Base-by-base conservation (phyloP, 92 coral and sea anemone species). In the Siderastrea radians region DNA sequence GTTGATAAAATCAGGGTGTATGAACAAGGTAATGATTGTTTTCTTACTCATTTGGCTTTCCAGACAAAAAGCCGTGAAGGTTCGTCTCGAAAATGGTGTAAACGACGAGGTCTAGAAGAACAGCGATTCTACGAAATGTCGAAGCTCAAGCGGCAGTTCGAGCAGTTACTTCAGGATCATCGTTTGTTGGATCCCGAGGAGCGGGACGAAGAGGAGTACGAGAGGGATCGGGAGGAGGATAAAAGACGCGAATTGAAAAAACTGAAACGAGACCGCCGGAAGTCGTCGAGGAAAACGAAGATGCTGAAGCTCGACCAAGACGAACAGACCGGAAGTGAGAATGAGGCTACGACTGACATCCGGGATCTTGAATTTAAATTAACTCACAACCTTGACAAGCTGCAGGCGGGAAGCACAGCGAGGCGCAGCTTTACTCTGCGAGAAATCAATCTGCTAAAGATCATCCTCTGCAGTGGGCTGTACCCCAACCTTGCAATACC, bases 101-200 rank as follows among this genome's bases (percentile, higher is more conserved):
- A 84, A 60, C 90, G 98, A 75, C 87, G 98, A 73, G 98, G 98
- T 65, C 92, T 97, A 8, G 99, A 97, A 68, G 98, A 97, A 50
- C 99, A 97, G 88, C 91, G 99, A 8, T 97, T 97, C 79, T 97
- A 97, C 77, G 99, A 97, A 68, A 94, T 97, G 94, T 85, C 98
- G 9, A 97, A 97, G 79, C 91, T 97, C 4, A 95, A 97, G 91
- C 92, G 94, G 15, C 99, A 97, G 79, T 97, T 97, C 79, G 98
- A 97, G 70, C 95, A 91, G 54, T 89, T 97, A 64, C 59, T 97
- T 26, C 92, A 82, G 80, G 99, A 97, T 82, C 96, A 93, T 74
- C 93, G 93, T 49, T 78, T 95, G 63, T 50, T 94, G 44, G 93
- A 97, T 80, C 93, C 73, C 52, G 93, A 93, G 54, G 90, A 72